Evolutionary conservation across 2,797 vertebrate species (phyloP).

Genomic region (Chloroceryle inda): DNA sequence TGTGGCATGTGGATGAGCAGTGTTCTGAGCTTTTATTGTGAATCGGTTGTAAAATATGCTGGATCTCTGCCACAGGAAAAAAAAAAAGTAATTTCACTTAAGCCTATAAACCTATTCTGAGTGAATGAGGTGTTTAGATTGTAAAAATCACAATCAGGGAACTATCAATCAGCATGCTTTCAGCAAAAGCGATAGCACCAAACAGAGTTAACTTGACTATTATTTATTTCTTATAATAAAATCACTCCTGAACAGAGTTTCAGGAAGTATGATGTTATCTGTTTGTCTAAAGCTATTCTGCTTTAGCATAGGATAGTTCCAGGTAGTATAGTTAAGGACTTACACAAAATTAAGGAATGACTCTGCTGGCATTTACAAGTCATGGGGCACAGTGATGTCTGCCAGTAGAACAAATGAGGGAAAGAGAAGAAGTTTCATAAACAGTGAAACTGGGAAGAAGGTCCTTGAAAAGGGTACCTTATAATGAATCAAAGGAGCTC

Average conservation of each 20-base stretch:
- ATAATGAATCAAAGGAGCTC: neutral
- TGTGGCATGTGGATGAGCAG: constrained; percentile 32
- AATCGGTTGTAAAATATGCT: constrained; percentile 64
- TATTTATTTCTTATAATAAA: neutral
- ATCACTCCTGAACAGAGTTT: constrained; percentile 8
- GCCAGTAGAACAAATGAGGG: neutral
- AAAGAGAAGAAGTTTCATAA: neutral
- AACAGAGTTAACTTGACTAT: constrained; percentile 10
- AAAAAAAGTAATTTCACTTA: constrained; percentile 55
- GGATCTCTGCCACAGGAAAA: constrained; percentile 43
- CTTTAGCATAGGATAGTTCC: neutral
- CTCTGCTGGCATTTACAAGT: neutral
- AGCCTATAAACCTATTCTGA: constrained; percentile 37
- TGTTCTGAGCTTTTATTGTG: constrained; percentile 52
- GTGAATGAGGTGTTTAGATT: constrained; percentile 54
- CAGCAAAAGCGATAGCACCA: neutral
- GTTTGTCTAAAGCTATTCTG: neutral
- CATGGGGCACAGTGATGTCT: neutral
- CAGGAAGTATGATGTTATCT: neutral
- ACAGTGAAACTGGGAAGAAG: neutral
- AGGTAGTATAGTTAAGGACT: neutral
- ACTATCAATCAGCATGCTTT: constrained; percentile 52
- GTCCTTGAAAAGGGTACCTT: neutral
- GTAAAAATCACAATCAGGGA: constrained; percentile 57
- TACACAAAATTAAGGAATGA: neutral